Evolutionary conservation across 1,140 invertebrate genomes (phyloP).

Genomic region (Zaprionus davidi): DNA sequence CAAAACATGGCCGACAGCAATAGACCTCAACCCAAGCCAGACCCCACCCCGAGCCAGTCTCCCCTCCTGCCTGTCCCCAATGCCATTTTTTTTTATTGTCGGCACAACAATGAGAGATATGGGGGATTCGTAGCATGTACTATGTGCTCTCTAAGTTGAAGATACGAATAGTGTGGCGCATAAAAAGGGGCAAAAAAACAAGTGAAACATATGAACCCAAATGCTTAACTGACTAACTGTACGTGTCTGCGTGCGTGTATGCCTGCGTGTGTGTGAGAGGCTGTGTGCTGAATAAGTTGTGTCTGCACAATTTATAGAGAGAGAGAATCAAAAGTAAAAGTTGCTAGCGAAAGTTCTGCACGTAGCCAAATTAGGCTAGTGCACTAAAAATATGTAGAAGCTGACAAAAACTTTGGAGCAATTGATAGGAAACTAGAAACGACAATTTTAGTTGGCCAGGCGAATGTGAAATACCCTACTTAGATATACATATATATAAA

Average conservation of each 20-base stretch:
- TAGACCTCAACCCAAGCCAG: conserved; percentile 10
- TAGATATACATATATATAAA: not conserved
- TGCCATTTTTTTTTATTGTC: conserved; percentile 25
- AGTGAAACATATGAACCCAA: conserved; percentile 61
- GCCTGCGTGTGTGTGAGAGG: conserved; percentile 8
- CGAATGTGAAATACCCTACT: not conserved
- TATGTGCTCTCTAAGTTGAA: conserved; percentile 21
- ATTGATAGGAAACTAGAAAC: conserved; percentile 19
- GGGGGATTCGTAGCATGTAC: not conserved
- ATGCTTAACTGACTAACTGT: conserved; percentile 35
- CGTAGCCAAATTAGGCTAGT: conserved; percentile 36
- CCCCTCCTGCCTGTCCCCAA: not conserved
- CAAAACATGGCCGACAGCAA: conserved; percentile 50
- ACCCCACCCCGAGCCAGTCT: not conserved
- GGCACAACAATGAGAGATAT: conserved; percentile 34
- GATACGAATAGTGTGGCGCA: conserved; percentile 31
- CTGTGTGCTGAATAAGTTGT: conserved; percentile 37
- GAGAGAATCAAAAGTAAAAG: conserved; percentile 46
- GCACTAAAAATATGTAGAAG: conserved; percentile 13
- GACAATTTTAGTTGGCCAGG: not conserved
- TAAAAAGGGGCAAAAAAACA: conserved; percentile 20
- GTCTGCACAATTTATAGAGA: conserved; percentile 35
- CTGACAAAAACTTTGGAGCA: conserved; percentile 18
- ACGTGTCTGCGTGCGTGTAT: not conserved
- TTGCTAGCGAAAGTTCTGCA: conserved; percentile 48